Evolutionary conservation across 2,113 vertebrate genomes (phyloP), one percentile per base, ranked within the genome.

Genomic region (Tursiops truncatus): DNA sequence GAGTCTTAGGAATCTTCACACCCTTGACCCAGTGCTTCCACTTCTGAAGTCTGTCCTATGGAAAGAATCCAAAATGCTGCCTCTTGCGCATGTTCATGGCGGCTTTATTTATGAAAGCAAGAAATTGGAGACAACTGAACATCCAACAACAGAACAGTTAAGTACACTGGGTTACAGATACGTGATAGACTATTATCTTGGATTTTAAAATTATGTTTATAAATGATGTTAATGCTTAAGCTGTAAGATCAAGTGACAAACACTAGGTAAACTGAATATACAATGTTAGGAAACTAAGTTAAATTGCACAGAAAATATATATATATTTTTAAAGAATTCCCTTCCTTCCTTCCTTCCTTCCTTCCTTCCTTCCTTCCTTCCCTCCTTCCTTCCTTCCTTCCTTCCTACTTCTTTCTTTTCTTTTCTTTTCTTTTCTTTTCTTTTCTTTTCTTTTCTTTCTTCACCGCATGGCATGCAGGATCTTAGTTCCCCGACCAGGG

Each of bases 211-310:
- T 87, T 67, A 47, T n/a, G 25, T 50, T 94, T 79, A 31, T 93
- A 94, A 90, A 33, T 95, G 83, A 79, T 89, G 65, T 13, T 68
- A 26, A 14, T 93, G n/a, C 28, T 47, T 79, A 93, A 38, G 11
- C 47, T 92, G 0, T 88, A 93, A 87, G 71, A 90, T 80, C 65
- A 81, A 76, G 25, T 68, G 67, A 79, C 73, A 95, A 74, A 62
- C 12, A 15, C 47, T 44, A 60, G 58, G 58, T 74, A 56, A 6
- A 53, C 60, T 77, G 67, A 91, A 62, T 80, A 41, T n/a, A 71
- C 6, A 79, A 12, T 28, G 12, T 71, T 89, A 80, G 50, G 53
- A 94, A 96, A 94, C 79, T 90, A 89, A 97, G 33, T 83, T 87
- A 93, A 85, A 86, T 88, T 62, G 50, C 50, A 93, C 73, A 95